Evolutionary conservation across 2,888 invertebrate genomes (phyloP).

Genomic region (Cheilosia pagana): DNA sequence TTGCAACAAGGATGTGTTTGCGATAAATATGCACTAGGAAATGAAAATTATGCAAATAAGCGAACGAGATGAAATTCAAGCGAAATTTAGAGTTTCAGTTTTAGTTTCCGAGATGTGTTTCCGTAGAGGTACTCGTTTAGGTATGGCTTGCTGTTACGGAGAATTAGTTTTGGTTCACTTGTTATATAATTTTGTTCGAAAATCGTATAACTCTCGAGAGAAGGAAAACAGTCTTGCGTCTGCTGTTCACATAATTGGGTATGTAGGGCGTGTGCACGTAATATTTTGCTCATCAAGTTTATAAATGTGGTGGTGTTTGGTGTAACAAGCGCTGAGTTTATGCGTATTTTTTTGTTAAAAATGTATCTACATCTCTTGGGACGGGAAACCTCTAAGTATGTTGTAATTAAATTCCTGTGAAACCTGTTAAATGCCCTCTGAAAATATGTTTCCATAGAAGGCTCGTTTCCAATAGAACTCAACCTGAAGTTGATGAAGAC

Average conservation of each 20-base stretch:
- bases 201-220: not conserved
- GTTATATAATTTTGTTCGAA: not conserved
- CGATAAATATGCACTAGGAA: slow-evolving; percentile 23
- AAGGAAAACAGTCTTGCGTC: not conserved
- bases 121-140: not conserved
- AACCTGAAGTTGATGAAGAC: no score
- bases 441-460: no score
- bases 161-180: not conserved
- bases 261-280: slow-evolving; percentile 4
- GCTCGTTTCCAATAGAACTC: no score
- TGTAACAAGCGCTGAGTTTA: no score
- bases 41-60: slow-evolving; percentile 64
- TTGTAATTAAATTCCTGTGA: no score
- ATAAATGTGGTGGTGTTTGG: no score
- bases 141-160: not conserved
- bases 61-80: slow-evolving; percentile 41
- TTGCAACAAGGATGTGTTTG: slow-evolving; percentile 30
- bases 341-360: no score
- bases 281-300: not conserved
- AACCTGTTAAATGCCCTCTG: no score
- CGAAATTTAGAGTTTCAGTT: slow-evolving; percentile 42
- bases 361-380: no score
- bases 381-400: no score
- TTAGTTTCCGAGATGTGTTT: slow-evolving; percentile 2
- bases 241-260: not conserved